Evolutionary conservation across 1,140 invertebrate genomes (phyloP).

Genomic region (Lucilia sericata): DNA sequence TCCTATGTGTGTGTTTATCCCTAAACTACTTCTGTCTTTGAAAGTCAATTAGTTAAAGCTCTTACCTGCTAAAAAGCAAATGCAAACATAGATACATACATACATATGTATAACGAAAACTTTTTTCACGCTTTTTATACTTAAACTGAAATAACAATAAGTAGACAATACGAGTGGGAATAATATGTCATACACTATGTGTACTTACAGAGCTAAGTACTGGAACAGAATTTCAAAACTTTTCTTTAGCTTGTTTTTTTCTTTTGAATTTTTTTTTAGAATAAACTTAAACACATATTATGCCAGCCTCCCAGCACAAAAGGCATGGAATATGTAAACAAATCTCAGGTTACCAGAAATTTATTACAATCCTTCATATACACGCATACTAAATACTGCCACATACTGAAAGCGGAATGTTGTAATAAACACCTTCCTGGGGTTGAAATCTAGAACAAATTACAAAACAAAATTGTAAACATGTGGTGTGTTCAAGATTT

Average conservation of each 20-base stretch:
- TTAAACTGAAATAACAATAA: neutral
- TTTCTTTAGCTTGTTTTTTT: neutral
- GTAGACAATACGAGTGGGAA: neutral
- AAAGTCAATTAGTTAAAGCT: neutral
- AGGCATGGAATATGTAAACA: neutral
- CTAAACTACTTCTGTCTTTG: neutral
- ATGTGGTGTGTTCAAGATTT: no score
- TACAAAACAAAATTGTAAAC: neutral
- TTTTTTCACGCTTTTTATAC: neutral
- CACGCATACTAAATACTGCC: neutral
- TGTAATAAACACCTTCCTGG: neutral
- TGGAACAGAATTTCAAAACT: neutral
- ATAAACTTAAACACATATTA: neutral
- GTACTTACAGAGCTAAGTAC: neutral
- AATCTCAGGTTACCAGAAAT: neutral
- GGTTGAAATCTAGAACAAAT: neutral
- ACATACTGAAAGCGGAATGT: neutral
- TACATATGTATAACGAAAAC: neutral
- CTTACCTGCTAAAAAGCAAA: neutral
- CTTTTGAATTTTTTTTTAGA: neutral
- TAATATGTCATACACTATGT: neutral
- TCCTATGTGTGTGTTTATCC: neutral
- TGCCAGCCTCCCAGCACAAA: neutral
- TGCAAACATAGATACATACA: no score
- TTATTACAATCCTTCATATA: slow-evolving; percentile 10